Evolutionary conservation across 2,888 invertebrate species (phyloP).

Genomic region (Seladonia tumulorum): DNA sequence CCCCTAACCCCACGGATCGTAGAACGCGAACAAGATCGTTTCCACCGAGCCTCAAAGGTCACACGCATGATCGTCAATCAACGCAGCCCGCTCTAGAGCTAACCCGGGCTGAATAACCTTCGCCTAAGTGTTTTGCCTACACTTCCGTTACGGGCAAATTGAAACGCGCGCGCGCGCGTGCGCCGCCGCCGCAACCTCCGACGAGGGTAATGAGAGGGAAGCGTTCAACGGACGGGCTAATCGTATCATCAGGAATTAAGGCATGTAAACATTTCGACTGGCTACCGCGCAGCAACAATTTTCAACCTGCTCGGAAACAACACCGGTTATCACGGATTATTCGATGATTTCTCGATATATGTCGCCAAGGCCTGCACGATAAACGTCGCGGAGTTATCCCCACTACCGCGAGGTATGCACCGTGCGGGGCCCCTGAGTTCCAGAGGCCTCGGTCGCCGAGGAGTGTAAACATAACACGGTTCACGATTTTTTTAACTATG

Average conservation of each 20-base stretch:
- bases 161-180: slow-evolving; percentile 52
- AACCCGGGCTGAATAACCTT: slow-evolving; percentile 46
- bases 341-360: too few species aligned
- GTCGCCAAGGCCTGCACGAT: too few species aligned
- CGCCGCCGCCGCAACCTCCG: slow-evolving; percentile 29
- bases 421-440: too few species aligned
- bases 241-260: slow-evolving; percentile 39
- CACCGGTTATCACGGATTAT: not conserved
- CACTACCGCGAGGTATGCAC: too few species aligned
- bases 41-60: slow-evolving; percentile 65
- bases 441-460: too few species aligned
- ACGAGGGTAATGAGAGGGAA: slow-evolving; percentile 48
- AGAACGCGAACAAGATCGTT: slow-evolving; percentile 71
- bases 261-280: slow-evolving; percentile 11
- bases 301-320: not conserved
- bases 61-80: slow-evolving; percentile 72
- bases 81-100: slow-evolving; percentile 44
- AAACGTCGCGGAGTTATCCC: too few species aligned
- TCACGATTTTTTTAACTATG: too few species aligned
- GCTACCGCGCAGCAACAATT: not conserved
- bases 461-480: too few species aligned
- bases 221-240: slow-evolving; percentile 44
- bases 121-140: slow-evolving; percentile 33
- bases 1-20: slow-evolving; percentile 67
- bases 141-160: slow-evolving; percentile 59